Percentiles rank a stretch among this genome's conserved stretches.
Evolutionary conservation across 2,888 invertebrate species (phyloP).

Genomic region (Ceramica pisi): DNA sequence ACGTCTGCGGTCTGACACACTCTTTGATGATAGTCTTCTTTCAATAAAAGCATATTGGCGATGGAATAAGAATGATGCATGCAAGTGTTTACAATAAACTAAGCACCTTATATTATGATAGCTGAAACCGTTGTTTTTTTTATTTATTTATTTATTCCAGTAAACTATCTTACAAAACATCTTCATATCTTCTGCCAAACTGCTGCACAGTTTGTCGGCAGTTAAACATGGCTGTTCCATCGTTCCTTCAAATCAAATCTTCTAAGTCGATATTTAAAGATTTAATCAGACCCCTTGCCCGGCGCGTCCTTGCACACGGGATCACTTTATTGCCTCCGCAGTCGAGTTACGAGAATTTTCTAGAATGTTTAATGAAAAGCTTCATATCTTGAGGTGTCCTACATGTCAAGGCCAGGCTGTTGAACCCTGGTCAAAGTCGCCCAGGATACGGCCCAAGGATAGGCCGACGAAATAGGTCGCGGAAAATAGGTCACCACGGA

Average conservation of each 20-base stretch:
- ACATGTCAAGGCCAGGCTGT: constrained; percentile 59
- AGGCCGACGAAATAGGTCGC: constrained; percentile 65
- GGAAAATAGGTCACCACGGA: constrained; percentile 46
- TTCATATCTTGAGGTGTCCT: constrained; percentile 1
- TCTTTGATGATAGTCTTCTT: too few relatives aligned
- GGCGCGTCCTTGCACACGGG: background rate
- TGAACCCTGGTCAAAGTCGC: constrained; percentile 65
- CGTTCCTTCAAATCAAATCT: background rate
- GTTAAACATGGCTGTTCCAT: too few relatives aligned
- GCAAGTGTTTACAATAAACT: background rate
- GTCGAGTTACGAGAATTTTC: background rate
- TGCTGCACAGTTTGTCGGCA: too few relatives aligned
- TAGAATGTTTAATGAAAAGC: constrained; percentile 39
- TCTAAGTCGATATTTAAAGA: background rate
- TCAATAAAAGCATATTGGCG: background rate
- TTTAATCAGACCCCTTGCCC: background rate
- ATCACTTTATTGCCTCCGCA: background rate
- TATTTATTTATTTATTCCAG: too few relatives aligned
- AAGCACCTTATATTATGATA: background rate
- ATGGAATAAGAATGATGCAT: background rate
- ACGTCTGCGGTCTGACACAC: too few relatives aligned
- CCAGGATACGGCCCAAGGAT: constrained; percentile 64
- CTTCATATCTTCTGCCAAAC: too few relatives aligned
- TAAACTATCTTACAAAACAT: too few relatives aligned
- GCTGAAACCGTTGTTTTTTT: background rate